Evolutionary conservation across 2,113 vertebrate species (phyloP), one percentile per base, ranked within the genome.

Genomic region (Fregetta grallaria): DNA sequence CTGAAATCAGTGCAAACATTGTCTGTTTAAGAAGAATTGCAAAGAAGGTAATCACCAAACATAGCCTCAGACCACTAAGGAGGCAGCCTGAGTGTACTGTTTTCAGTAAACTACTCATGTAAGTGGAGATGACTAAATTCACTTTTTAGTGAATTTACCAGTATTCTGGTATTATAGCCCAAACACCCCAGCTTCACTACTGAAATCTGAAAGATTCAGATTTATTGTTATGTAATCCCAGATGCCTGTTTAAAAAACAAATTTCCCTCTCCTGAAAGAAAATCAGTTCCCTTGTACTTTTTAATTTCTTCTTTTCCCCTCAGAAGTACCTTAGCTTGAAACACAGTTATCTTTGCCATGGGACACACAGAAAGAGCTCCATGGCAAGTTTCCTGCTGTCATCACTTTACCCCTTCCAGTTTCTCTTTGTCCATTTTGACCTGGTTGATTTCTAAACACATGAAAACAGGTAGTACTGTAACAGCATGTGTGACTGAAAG

Each of bases 271-370:
- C 11, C 49, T 73, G 49, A 79, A 76, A 65, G 16, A 68, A 68
- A 91, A 36, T 14, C 1, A 0, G 2, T 15, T 79, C 14, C 18
- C 8, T 40, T 5, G 0, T 22, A 61, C 12, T 47, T 50, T 32
- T 59, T 11, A 45, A 55, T 68, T 40, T 53, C 36, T 61, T 58
- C 5, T 65, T 68, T 79, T 68, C 14, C 13, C 6, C 19, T 63
- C 23, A 67, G 30, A 59, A 10, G 5, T 30, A 44, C 10, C 11
- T 53, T 77, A 58, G 13, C 25, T 79, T 50, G 42, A 82, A 94
- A 32, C 15, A 83, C n/a, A 45, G 44, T 32, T 65, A 9, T 45
- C n/a, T 55, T 42, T 83, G 15, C 49, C 20, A n/a, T 7, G 18
- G 17, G 10, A 58, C 15, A 49, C 5, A 10, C 11, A 10, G 36